Conservation (phyloP, 2,113 vertebrate genomes). For the Hydropotes inermis region DNA sequence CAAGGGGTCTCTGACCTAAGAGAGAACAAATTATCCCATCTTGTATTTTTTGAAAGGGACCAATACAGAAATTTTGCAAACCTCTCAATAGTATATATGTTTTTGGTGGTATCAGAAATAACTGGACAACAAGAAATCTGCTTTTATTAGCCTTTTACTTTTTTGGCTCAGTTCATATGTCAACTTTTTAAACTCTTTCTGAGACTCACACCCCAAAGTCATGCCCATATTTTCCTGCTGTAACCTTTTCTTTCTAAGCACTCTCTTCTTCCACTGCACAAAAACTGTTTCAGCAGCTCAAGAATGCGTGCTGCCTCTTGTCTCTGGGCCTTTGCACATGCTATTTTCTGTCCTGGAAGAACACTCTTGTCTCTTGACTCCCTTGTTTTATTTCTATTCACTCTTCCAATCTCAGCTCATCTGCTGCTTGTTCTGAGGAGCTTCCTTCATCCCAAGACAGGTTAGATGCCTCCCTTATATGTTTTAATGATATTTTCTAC, state of each 20-base stretch:
- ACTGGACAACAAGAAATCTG: neutral
- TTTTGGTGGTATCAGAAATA: conserved; percentile 29
- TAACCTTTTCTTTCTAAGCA: neutral
- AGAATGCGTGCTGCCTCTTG: neutral
- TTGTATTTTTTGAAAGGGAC: neutral
- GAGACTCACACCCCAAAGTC: neutral
- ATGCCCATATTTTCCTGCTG: neutral
- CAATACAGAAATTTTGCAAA: neutral
- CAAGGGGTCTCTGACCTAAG: neutral
- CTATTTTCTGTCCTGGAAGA: neutral
- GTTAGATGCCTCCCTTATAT: neutral
- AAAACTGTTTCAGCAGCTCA: neutral
- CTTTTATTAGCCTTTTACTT: neutral
- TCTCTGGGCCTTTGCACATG: neutral
- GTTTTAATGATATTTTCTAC: neutral
- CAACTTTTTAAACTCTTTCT: neutral
- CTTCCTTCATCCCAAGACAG: neutral
- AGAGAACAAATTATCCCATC: neutral
- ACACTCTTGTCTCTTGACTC: no score
- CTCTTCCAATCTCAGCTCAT: neutral
- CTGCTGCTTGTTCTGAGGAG: neutral
- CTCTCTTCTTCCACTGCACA: neutral
- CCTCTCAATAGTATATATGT: neutral
- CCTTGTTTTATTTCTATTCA: neutral
- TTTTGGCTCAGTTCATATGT: neutral